phyloP scores from a whole-genome alignment of 2,797 vertebrate species.

The Enteromius thamalakanensis region DNA sequence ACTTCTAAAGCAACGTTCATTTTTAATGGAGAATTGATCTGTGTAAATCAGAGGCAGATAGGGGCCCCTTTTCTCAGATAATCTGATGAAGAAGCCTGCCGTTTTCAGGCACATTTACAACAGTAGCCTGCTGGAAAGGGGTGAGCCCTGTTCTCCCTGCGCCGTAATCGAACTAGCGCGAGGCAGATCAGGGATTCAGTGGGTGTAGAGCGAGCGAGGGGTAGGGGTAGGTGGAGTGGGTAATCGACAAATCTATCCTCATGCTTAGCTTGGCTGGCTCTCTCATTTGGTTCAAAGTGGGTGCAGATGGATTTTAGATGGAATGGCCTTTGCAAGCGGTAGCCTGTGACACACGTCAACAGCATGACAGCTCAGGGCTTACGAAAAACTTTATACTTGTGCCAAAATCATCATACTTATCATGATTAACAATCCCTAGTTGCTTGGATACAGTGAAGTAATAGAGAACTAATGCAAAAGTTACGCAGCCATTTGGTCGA shows the following conservation, averaged over 20 bases:
- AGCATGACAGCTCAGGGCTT: constrained; percentile 34
- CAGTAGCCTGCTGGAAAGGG: constrained; percentile 39
- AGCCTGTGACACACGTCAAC: constrained; percentile 52
- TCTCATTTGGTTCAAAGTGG: constrained; percentile 55
- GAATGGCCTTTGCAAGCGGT: constrained; percentile 44
- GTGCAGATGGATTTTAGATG: constrained; percentile 56
- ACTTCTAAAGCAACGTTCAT: constrained; percentile 54
- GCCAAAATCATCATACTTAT: constrained; percentile 36
- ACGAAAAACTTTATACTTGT: constrained; percentile 20
- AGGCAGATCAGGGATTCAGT: constrained; percentile 21
- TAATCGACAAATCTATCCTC: constrained; percentile 58
- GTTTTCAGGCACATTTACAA: constrained; percentile 44
- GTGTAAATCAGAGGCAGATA: constrained; percentile 55
- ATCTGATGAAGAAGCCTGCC: constrained; percentile 57
- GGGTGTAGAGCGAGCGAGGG: constrained; percentile 20
- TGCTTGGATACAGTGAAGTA: constrained; percentile 18
- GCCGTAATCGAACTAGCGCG: constrained; percentile 27
- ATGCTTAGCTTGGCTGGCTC: constrained; percentile 51
- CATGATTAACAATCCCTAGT: constrained; percentile 28
- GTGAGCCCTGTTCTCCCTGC: constrained; percentile 28
- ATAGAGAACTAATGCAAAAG: constrained; percentile 1
- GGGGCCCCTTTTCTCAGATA: constrained; percentile 44
- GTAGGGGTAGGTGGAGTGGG: constrained; percentile 40
- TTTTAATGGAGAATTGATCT: constrained; percentile 65
- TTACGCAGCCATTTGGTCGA: constrained; percentile 13